Base-by-base conservation (phyloP, 2,797 vertebrate species). In the Poeciliopsis turneri region DNA sequence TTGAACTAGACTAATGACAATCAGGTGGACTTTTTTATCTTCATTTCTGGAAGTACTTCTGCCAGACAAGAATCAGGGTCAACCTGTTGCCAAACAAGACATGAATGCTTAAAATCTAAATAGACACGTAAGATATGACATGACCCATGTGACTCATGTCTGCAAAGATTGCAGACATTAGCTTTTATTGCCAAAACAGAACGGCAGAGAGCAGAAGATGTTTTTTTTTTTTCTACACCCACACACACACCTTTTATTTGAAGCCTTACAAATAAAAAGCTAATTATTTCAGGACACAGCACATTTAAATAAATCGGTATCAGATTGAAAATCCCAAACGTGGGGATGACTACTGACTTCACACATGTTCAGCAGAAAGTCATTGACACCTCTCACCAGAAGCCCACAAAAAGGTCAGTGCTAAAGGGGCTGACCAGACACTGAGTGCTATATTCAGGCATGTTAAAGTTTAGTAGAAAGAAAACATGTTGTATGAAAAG, bases 221-320 rank as follows among this genome's bases (percentile, higher is more conserved):
- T 33, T 33, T 33, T 2, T 33, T 33, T 39, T 39, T 39, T 39
- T 39, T 39, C 39, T 39, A 39, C 39, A 39, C 2, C 3, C 39
- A 41, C 39, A 8, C 39, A 41, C 39, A 8, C 39, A 41, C 39
- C 39, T 41, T 41, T 41, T 41, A 41, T 41, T 41, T 41, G 39
- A 8, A 41, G 33, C 33, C 13, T 33, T 30, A 7, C 7, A 33
- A 33, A 33, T 18, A 33, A 33, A 36, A 64, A 6, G 3, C 59
- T 18, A 30, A 64, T 64, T 64, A 64, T 64, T 64, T 64, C 59
- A 64, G 59, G 59, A 64, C 30, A 64, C 30, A 64, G 30, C 15
- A 18, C 28, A 64, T 64, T 30, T 36, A 2, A 64, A 33, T 36
- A 59, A 59, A 59, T 59, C n/a, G 28, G 59, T 33, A 18, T 61